Evolutionary conservation across 2,113 vertebrate genomes (phyloP), one percentile per base, ranked within the genome.

Genomic region (Limnothrissa miodon): DNA sequence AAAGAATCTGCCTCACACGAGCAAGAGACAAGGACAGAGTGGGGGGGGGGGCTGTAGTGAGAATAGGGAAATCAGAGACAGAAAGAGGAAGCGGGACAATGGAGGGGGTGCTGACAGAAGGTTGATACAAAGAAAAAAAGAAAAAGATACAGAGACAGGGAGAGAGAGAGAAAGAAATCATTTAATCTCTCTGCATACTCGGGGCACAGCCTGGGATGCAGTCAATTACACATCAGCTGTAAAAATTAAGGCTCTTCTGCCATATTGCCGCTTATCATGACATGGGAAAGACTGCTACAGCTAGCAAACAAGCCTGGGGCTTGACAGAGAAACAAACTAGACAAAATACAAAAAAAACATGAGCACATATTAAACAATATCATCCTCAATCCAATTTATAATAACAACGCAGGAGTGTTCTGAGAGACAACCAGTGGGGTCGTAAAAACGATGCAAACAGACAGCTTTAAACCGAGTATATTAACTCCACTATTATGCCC

Each of bases 101-200:
- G 29, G 33, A 33, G 66, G 15, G 33, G 66, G 33, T 74, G 66
- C 66, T 74, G 66, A 74, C 66, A 74, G 66, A 74, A 74, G 36
- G 66, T 33, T 74, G 66, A 74, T 74, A 36, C 15, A 74, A 39
- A 74, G 15, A 15, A 13, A 39, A 74, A 74, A 36, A 36, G 29
- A 74, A 15, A 74, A 1, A 74, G 66, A 74, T 4, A 39, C 9
- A 74, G 13, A 66, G 59, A 33, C 19, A 56, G 23, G 23, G n/a
- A 66, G 25, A 29, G 29, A 66, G 39, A 13, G 80, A 5, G 39
- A 44, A 82, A 56, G 66, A 80, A 82, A 85, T 81, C 0, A 83
- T 89, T 86, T 81, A 62, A 89, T 84, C 83, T 45, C 81, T 74
- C 78, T 74, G 25, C 62, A 80, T 45, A 53, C 25, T 79, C 56